Conservation (phyloP, 2,113 vertebrate species). For the Phrynocephalus versicolor region DNA sequence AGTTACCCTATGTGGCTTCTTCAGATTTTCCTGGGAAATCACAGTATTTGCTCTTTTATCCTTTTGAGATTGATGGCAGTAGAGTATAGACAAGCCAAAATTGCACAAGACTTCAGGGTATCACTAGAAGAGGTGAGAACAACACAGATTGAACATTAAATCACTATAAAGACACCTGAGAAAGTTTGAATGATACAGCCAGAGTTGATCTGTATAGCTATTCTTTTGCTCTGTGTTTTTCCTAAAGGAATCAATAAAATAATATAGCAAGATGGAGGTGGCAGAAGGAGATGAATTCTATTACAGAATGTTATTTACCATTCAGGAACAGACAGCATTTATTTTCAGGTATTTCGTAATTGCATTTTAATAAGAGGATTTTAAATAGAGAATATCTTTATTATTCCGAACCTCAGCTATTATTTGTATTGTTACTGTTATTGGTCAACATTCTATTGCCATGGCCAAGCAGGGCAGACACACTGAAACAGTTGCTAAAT, state of each 20-base stretch:
- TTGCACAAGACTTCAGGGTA: constrained; percentile 34
- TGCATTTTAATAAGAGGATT: background rate
- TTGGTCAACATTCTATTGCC: no score
- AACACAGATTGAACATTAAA: constrained; percentile 46
- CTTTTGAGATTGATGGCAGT: constrained; percentile 22
- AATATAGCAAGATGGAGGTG: background rate
- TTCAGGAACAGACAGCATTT: constrained; percentile 28
- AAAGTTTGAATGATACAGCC: constrained; percentile 39
- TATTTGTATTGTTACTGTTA: background rate
- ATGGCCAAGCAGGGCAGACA: background rate
- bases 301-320: constrained; percentile 7
- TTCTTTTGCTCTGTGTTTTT: constrained; percentile 11
- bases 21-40: constrained; percentile 16
- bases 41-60: constrained; percentile 31
- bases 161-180: constrained; percentile 39
- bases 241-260: background rate
- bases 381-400: background rate
- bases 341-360: constrained; percentile 40
- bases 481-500: background rate
- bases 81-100: constrained; percentile 28
- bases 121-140: constrained; percentile 31
- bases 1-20: background rate
- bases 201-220: constrained; percentile 4
- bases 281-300: background rate
- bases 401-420: no score